These are phyloP conservation scores for Drosophila pruinosa DNA, from an alignment of 1,140 invertebrate genomes.

Conservation along the genomic window DNA sequence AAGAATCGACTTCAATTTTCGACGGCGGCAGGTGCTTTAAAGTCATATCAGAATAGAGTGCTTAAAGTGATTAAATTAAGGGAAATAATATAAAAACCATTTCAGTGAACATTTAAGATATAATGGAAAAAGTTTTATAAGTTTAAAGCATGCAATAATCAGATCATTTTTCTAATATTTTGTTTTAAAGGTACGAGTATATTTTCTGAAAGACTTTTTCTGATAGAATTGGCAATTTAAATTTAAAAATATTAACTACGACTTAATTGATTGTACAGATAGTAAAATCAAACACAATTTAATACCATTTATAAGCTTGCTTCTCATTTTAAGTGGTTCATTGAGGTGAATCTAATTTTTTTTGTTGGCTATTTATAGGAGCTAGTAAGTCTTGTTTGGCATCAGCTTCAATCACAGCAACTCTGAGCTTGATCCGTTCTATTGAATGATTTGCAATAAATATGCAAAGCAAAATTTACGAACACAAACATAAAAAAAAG, in stretches of 20 bases:
- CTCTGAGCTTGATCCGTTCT: not conserved
- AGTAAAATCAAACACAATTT: too few relatives aligned
- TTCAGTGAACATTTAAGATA: too few relatives aligned
- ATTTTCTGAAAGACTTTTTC: too few relatives aligned
- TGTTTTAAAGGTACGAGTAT: too few relatives aligned
- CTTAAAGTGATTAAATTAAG: not conserved
- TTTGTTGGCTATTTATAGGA: not conserved
- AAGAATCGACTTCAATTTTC: conserved; percentile 24
- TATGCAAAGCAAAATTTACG: conserved; percentile 25
- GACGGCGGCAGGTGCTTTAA: not conserved
- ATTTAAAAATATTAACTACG: too few relatives aligned
- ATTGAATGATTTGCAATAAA: conserved; percentile 40
- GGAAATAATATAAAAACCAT: too few relatives aligned
- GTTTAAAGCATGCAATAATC: too few relatives aligned
- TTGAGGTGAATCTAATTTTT: not conserved
- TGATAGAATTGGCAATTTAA: too few relatives aligned
- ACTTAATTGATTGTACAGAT: too few relatives aligned
- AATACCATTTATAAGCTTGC: too few relatives aligned
- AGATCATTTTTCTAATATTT: too few relatives aligned
- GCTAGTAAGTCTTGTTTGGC: not conserved
- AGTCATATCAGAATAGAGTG: not conserved
- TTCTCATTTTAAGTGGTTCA: not conserved
- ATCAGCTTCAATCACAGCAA: not conserved
- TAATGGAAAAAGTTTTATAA: too few relatives aligned
- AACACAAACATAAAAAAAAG: conserved; percentile 14